phyloP scores from a whole-genome alignment of 2,797 vertebrate species.

The Prunella strophiata region DNA sequence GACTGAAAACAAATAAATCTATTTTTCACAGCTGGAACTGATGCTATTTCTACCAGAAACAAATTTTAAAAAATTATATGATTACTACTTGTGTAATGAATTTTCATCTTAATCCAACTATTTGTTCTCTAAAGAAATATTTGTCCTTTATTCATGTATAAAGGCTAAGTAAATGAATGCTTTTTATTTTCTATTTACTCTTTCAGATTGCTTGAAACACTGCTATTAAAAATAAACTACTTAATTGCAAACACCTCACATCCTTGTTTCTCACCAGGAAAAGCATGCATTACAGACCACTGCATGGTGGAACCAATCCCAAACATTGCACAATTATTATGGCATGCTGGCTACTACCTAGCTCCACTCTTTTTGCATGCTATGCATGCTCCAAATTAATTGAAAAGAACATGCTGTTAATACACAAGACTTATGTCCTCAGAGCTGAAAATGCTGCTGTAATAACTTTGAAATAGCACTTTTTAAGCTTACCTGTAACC shows the following conservation, averaged over 20 bases:
- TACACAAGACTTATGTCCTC: background rate
- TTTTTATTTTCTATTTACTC: background rate
- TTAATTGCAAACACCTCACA: background rate
- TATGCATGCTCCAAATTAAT: background rate
- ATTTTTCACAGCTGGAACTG: background rate
- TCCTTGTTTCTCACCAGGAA: background rate
- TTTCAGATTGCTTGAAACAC: background rate
- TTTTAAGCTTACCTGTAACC: slow-evolving; percentile 81
- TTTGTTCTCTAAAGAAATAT: background rate
- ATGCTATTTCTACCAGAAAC: background rate
- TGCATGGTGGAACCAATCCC: background rate
- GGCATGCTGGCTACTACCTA: background rate
- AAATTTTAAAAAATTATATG: background rate
- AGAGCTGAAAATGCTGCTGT: background rate
- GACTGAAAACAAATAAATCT: background rate
- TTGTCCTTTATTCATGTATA: background rate
- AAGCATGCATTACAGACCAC: background rate
- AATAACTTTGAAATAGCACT: background rate
- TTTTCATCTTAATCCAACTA: background rate
- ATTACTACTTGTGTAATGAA: background rate
- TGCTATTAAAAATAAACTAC: background rate
- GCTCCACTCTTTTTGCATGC: background rate
- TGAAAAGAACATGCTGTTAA: background rate
- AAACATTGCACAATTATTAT: background rate
- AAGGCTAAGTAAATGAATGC: background rate